Evolutionary conservation across 2,113 vertebrate genomes (phyloP), one percentile per base, ranked within the genome.

Genomic region (Nymphicus hollandicus): DNA sequence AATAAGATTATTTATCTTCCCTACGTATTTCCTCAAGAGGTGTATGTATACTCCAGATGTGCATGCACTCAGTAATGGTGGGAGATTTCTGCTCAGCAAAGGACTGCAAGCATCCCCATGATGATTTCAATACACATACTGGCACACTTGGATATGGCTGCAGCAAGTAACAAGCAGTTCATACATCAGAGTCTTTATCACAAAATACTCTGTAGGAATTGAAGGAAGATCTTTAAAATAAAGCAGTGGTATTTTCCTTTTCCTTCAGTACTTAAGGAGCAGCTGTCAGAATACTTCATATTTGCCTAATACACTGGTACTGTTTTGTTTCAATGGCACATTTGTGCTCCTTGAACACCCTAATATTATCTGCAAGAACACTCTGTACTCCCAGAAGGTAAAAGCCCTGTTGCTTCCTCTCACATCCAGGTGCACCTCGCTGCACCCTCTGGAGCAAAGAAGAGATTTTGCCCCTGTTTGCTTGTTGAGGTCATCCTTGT

Each of bases 11-110:
- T 58, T 80, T 50, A 10, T 41, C 91, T 56, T 33, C 53, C 18
- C 66, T 19, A 11, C 17, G 63, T 76, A 37, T 20, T 27, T 39
- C 58, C 69, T 46, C 37, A 6, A 43, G 43, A 63, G 23, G 7
- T 14, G 68, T 10, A 16, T 4, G 37, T 7, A n/a, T 12, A 6
- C 49, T 65, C 58, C 79, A 9, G 1, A 22, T 11, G 17, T 3
- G 3, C 50, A 41, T 0, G 3, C 17, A 2, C 20, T 35, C 2
- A 0, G 9, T 3, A 27, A 22, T 0, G 13, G 39, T 9, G 39
- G 49, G 58, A 70, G 31, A 46, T 22, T 33, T 29, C 76, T 53
- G 66, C 76, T 69, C 81, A 61, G 93, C 78, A 64, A 7, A 66
- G 74, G 70, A 50, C 39, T 27, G 49, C 60, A 33, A 19, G 31